phyloP scores from a whole-genome alignment of 2,888 invertebrate genomes.

The Carterocephalus palaemon region DNA sequence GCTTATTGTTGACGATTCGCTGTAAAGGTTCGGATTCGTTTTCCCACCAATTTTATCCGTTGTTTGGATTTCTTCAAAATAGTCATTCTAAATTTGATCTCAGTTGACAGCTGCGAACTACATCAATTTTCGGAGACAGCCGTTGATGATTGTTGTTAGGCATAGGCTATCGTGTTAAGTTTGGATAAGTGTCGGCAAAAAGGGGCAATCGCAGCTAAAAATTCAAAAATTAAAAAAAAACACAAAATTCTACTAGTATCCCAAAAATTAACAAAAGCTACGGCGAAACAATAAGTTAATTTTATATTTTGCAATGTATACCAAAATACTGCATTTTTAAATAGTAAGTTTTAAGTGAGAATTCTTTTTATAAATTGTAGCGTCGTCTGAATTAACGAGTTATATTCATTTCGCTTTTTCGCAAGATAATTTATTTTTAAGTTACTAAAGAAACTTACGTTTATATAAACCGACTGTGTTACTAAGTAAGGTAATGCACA shows the following conservation, averaged over 20 bases:
- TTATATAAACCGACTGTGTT: slow-evolving; percentile 66
- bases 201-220: slow-evolving; percentile 43
- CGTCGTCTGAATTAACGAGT: slow-evolving; percentile 42
- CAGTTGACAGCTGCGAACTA: slow-evolving; percentile 69
- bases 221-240: slow-evolving; percentile 34
- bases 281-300: slow-evolving; percentile 63
- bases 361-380: slow-evolving; percentile 47
- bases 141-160: slow-evolving; percentile 66
- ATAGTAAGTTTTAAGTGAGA: slow-evolving; percentile 73
- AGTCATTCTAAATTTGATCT: slow-evolving; percentile 69
- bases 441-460: slow-evolving; percentile 49
- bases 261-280: slow-evolving; percentile 31
- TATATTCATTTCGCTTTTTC: slow-evolving; percentile 60
- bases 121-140: slow-evolving; percentile 58
- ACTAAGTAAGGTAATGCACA: slow-evolving; percentile 69
- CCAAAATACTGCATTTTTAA: slow-evolving; percentile 78
- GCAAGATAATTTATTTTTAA: slow-evolving; percentile 55
- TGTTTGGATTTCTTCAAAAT: slow-evolving; percentile 41
- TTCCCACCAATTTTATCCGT: slow-evolving; percentile 52
- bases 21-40: slow-evolving; percentile 37
- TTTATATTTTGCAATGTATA: slow-evolving; percentile 72
- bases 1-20: slow-evolving; percentile 67
- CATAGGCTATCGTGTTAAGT: slow-evolving; percentile 63
- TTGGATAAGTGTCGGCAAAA: slow-evolving; percentile 73
- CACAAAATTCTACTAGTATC: slow-evolving; percentile 23